A percentile compares a stretch with the other conserved stretches of the same genome.
These are phyloP conservation scores for Meloidogyne floridensis DNA, from an alignment of 1,140 invertebrate species.

Conservation along the genomic window DNA sequence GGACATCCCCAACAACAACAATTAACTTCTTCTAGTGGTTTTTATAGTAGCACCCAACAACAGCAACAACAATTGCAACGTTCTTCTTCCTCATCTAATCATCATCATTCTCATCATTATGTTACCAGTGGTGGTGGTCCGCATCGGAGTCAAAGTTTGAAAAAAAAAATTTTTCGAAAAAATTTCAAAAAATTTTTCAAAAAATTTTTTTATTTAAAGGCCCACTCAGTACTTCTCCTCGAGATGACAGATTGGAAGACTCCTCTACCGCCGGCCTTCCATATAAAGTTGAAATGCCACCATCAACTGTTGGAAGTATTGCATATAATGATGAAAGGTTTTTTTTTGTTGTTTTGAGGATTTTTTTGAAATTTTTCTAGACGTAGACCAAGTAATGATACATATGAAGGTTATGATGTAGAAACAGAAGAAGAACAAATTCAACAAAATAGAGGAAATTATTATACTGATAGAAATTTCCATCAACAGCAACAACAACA, in stretches of 20 bases:
- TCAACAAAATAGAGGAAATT: background rate
- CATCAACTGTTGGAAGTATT: conserved; percentile 36
- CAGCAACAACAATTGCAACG: conserved; percentile 1
- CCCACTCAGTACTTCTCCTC: background rate
- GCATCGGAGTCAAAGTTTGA: background rate
- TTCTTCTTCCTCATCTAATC: background rate
- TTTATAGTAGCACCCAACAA: background rate
- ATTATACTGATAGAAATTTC: background rate
- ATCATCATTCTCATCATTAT: background rate
- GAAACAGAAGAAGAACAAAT: conserved; percentile 2
- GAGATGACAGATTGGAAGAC: conserved; percentile 6
- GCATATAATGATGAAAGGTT: conserved; percentile 26
- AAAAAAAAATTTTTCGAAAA: background rate
- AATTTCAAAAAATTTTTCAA: background rate
- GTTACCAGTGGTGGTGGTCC: background rate
- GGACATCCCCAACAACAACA: background rate
- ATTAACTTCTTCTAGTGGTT: background rate
- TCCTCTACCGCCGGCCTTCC: conserved; percentile 3
- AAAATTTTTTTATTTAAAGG: background rate
- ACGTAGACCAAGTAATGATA: background rate
- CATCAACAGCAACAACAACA: conserved; percentile 16
- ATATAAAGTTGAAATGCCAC: conserved; percentile 49
- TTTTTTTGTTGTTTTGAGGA: background rate
- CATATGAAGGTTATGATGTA: background rate
- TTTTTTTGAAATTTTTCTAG: background rate